Percentiles rank a stretch among this genome's conserved stretches.
phyloP scores from a whole-genome alignment of 1,140 invertebrate species.

The Diorhabda elongata region DNA sequence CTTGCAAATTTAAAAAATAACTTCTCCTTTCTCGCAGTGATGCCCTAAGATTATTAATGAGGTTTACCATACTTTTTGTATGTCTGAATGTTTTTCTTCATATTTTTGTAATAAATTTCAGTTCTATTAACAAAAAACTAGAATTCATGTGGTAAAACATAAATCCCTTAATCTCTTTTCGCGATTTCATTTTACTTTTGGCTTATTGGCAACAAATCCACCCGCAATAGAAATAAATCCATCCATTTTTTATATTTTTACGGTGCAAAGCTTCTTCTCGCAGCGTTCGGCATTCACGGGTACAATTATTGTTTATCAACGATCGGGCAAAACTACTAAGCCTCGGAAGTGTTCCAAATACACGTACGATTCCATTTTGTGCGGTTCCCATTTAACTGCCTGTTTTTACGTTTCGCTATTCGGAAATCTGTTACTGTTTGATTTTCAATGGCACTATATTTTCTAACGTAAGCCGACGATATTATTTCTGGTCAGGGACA shows the following conservation, averaged over 20 bases:
- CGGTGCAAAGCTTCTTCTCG: not conserved
- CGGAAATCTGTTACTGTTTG: conserved; percentile 11
- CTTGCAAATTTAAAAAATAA: no score
- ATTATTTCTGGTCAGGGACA: conserved; percentile 14
- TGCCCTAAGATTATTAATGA: no score
- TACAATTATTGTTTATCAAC: conserved; percentile 9
- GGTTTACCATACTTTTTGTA: no score
- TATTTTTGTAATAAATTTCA: no score
- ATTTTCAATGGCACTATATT: conserved; percentile 10
- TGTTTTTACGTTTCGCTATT: conserved; percentile 13
- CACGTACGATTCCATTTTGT: conserved; percentile 7
- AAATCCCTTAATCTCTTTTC: no score
- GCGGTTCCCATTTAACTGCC: no score
- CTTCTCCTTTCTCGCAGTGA: no score
- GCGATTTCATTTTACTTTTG: not conserved
- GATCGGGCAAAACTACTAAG: conserved; percentile 4
- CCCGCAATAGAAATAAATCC: conserved; percentile 3
- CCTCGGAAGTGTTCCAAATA: conserved; percentile 6
- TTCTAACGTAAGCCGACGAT: conserved; percentile 2
- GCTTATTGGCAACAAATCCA: not conserved
- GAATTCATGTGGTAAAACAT: no score
- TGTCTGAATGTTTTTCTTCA: no score
- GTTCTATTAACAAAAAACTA: no score
- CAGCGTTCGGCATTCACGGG: conserved; percentile 2
- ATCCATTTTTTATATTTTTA: conserved; percentile 11